Conservation (phyloP, 2,113 vertebrate genomes). For the Sceloporus tristichus region DNA sequence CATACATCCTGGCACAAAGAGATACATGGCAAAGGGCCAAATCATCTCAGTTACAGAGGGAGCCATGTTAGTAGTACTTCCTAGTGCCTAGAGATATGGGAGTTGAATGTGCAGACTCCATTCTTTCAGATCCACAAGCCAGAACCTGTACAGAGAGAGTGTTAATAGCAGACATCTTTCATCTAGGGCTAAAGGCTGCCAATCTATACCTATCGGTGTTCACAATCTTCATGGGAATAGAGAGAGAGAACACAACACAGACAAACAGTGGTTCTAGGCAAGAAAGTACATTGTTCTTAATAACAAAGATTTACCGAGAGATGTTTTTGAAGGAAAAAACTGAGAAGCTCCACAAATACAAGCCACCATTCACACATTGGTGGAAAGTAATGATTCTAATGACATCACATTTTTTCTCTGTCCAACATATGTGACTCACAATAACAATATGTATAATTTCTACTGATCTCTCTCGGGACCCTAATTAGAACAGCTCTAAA, state of each 20-base stretch:
- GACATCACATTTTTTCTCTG: not conserved
- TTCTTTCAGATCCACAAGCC: not conserved
- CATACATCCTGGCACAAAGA: not conserved
- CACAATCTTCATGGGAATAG: not conserved
- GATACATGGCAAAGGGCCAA: not conserved
- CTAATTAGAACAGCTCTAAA: too few relatives aligned
- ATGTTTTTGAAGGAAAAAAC: not conserved
- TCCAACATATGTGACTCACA: not conserved
- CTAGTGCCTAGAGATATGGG: not conserved
- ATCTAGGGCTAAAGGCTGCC: not conserved
- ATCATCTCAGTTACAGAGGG: not conserved
- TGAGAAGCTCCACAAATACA: not conserved
- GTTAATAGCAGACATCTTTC: not conserved
- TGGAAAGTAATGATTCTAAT: not conserved
- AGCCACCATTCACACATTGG: not conserved
- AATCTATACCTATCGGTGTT: not conserved
- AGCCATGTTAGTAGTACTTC: not conserved
- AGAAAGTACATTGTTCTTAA: not conserved
- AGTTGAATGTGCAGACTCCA: not conserved
- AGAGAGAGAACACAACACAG: not conserved
- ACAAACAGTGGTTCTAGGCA: not conserved
- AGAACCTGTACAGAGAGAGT: not conserved
- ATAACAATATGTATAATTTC: too few relatives aligned
- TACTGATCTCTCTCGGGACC: too few relatives aligned
- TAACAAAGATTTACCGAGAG: not conserved